Conservation (phyloP, 2,888 invertebrate genomes). For the Coenonympha glycerion region DNA sequence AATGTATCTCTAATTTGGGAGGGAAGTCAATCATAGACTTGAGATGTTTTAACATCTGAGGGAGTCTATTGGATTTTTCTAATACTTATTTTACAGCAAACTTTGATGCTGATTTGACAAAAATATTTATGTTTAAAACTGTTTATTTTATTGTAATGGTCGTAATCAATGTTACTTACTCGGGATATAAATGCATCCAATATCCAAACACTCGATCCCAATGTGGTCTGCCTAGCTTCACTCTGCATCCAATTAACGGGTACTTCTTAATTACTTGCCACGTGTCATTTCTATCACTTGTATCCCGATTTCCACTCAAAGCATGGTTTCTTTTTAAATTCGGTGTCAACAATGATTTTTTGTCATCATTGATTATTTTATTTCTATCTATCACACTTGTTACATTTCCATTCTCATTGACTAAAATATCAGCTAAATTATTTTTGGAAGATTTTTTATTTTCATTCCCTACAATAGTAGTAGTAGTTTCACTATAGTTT, state of each 20-base stretch:
- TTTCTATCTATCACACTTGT: conserved; percentile 37
- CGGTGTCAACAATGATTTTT: conserved; percentile 39
- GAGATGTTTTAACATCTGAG: too few species aligned
- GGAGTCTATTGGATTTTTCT: too few species aligned
- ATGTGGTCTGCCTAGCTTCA: conserved; percentile 61
- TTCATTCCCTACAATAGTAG: too few species aligned
- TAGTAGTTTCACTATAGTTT: too few species aligned
- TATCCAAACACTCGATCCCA: conserved; percentile 69
- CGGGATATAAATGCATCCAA: conserved; percentile 69
- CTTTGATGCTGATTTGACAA: too few species aligned
- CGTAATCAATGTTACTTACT: conserved; percentile 37
- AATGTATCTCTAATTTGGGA: too few species aligned
- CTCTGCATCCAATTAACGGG: conserved; percentile 60
- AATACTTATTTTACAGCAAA: too few species aligned
- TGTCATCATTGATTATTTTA: conserved; percentile 31
- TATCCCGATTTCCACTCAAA: neutral
- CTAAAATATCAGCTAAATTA: conserved; percentile 41
- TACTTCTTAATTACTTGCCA: conserved; percentile 50
- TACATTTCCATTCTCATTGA: conserved; percentile 49
- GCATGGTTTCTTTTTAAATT: conserved; percentile 40
- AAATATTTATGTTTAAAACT: too few species aligned
- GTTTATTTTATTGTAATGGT: neutral
- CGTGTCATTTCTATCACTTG: neutral
- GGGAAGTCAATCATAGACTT: too few species aligned
- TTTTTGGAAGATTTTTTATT: too few species aligned